Evolutionary conservation across 2,797 vertebrate genomes (phyloP).

Genomic region (Ptychobarbus kaznakovi): DNA sequence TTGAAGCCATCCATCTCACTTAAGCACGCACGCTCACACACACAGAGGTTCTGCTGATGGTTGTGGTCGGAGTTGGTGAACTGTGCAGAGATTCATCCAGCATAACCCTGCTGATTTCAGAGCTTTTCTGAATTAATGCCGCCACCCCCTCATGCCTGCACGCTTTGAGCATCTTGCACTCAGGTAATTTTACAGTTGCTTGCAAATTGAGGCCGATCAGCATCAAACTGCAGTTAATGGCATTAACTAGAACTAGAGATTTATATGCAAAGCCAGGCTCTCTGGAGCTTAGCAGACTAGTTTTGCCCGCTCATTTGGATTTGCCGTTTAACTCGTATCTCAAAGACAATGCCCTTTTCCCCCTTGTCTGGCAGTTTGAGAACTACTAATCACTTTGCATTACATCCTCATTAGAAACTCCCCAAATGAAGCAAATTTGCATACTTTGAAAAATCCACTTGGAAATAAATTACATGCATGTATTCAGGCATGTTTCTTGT

Average conservation of each 20-base stretch:
- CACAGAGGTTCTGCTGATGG: conserved; percentile 62
- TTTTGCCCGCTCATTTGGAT: not conserved
- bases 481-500: not conserved
- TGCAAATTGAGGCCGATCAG: conserved; percentile 4
- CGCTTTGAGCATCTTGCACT: conserved; percentile 1
- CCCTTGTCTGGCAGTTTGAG: not conserved
- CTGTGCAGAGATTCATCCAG: conserved; percentile 52
- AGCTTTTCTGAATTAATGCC: conserved; percentile 41
- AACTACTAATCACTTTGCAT: not conserved
- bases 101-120: conserved; percentile 43
- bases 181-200: conserved; percentile 38
- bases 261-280: not conserved
- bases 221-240: conserved; percentile 25
- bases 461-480: not conserved
- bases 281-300: conserved; percentile 1
- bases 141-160: conserved; percentile 56
- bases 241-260: conserved; percentile 26
- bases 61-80: conserved; percentile 64
- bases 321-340: not conserved
- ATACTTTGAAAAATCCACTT: conserved; percentile 8
- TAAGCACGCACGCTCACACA: conserved; percentile 22
- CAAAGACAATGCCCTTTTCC: not conserved
- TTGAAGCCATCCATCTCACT: conserved; percentile 53
- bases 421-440: not conserved
- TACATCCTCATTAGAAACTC: conserved; percentile 14